Conservation (phyloP, 2,888 invertebrate species). For the Tipula vernalis region DNA sequence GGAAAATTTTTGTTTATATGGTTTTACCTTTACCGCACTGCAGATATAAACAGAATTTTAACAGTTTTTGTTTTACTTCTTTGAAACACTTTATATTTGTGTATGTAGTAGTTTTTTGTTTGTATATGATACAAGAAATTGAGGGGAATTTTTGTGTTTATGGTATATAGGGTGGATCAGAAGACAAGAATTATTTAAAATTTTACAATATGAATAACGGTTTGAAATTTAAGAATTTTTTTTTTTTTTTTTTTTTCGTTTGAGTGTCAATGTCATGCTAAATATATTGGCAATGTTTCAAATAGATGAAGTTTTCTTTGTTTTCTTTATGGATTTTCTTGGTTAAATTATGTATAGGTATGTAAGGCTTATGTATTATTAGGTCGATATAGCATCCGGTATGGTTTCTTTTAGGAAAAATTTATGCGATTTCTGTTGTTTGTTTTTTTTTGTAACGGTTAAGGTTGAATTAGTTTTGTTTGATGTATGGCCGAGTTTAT, state of each 20-base stretch:
- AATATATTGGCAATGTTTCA: neutral
- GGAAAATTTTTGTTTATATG: neutral
- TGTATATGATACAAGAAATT: neutral
- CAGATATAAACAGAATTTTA: constrained; percentile 12
- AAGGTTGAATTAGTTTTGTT: neutral
- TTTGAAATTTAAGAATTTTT: neutral
- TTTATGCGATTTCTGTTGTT: neutral
- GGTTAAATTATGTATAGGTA: neutral
- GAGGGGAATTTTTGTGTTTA: neutral
- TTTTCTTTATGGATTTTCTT: neutral
- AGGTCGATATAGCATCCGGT: neutral
- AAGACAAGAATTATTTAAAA: neutral
- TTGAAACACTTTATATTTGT: neutral
- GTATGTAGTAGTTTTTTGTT: neutral
- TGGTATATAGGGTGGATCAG: neutral
- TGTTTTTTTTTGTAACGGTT: neutral
- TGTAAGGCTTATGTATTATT: neutral
- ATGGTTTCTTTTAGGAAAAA: neutral
- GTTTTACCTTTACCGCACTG: constrained; percentile 13
- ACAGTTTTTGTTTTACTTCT: neutral
- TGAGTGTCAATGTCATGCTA: neutral
- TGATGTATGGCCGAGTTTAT: neutral
- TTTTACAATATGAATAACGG: neutral
- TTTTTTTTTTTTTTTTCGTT: neutral
- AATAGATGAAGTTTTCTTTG: neutral